A percentile compares a stretch with the other conserved stretches of the same genome.
Conservation (phyloP, 2,113 vertebrate species). For the Callospermophilus lateralis region DNA sequence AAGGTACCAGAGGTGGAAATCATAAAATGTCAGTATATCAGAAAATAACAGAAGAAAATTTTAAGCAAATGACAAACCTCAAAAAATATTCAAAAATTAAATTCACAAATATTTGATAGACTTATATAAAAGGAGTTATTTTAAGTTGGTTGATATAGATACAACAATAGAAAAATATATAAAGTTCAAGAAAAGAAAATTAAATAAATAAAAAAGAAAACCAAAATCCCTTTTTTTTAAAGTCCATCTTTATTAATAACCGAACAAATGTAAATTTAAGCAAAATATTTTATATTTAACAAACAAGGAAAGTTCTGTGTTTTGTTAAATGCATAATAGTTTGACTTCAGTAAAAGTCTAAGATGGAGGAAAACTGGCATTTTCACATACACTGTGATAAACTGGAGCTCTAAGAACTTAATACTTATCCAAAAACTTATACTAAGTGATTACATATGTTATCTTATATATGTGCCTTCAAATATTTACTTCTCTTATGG, state of each 20-base stretch:
- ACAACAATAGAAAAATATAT: background rate
- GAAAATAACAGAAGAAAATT: background rate
- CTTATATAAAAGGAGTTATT: background rate
- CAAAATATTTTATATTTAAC: constrained; percentile 41
- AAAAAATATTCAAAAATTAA: constrained; percentile 1
- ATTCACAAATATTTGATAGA: background rate
- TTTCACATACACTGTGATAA: background rate
- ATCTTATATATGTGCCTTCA: background rate
- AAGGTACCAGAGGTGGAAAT: background rate
- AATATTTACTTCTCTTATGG: background rate
- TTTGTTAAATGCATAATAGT: constrained; percentile 23
- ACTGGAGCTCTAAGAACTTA: background rate
- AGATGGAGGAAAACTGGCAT: background rate
- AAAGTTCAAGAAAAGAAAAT: background rate
- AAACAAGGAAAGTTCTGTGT: constrained; percentile 15
- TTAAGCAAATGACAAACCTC: background rate
- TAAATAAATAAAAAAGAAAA: background rate
- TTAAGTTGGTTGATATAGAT: background rate
- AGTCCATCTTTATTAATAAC: background rate
- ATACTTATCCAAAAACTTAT: background rate
- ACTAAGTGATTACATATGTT: background rate
- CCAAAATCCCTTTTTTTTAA: background rate
- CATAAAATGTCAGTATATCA: background rate
- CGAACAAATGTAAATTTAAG: constrained; percentile 6
- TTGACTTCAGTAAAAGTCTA: constrained; percentile 7